Evolutionary conservation across 1,140 invertebrate genomes (phyloP).

Genomic region (Panagrolaimus sp.): DNA sequence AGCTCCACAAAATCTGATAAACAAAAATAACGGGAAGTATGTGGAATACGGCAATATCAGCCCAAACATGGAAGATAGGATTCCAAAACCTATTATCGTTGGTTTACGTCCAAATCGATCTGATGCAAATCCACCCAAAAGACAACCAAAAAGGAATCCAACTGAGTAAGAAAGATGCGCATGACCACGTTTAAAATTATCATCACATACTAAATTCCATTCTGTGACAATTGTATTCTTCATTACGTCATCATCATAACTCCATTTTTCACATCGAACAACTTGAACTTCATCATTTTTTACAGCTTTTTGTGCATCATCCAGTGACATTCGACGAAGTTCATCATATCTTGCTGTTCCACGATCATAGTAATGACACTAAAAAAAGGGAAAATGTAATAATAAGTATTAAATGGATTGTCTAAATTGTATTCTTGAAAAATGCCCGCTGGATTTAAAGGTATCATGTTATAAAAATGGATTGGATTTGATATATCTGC

Average conservation of each 20-base stretch:
- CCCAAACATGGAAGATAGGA: constrained; percentile 57
- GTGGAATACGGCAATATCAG: constrained; percentile 55
- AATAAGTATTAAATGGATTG: too few species aligned
- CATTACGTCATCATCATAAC: constrained; percentile 50
- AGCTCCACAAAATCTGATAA: constrained; percentile 56
- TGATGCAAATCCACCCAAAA: constrained; percentile 55
- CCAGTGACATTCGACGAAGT: constrained; percentile 40
- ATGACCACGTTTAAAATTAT: constrained; percentile 58
- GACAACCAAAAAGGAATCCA: constrained; percentile 55
- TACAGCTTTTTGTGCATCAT: constrained; percentile 34
- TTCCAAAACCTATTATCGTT: constrained; percentile 56
- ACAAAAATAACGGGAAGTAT: constrained; percentile 58
- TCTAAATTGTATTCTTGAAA: too few species aligned
- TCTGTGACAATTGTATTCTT: constrained; percentile 57
- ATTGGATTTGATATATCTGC: too few species aligned
- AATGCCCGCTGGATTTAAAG: too few species aligned
- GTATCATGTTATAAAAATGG: too few species aligned
- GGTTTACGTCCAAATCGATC: constrained; percentile 50
- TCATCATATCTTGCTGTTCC: constrained; percentile 45
- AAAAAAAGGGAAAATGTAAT: constrained; percentile 18
- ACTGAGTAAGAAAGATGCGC: constrained; percentile 58
- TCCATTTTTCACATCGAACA: constrained; percentile 42
- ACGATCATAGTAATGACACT: constrained; percentile 56
- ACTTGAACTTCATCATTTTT: constrained; percentile 31
- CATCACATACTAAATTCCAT: constrained; percentile 57